Percentiles rank a stretch among this genome's conserved stretches.
Conservation (phyloP, 1,140 invertebrate genomes). For the Planococcus citri region DNA sequence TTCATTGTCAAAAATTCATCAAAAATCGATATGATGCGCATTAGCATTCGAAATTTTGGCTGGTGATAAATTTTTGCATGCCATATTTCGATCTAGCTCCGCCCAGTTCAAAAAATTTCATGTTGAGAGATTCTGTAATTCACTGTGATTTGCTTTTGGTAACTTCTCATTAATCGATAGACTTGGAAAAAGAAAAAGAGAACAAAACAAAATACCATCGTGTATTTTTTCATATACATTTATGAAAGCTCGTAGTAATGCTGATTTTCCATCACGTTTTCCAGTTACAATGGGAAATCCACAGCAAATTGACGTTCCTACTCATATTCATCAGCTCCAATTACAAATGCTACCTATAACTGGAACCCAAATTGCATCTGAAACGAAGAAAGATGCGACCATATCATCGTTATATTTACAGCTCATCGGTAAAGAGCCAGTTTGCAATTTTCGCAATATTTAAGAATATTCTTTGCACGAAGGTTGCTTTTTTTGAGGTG, state of each 20-base stretch:
- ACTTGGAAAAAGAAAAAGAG: too few species aligned
- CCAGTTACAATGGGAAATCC: not conserved
- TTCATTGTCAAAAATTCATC: too few species aligned
- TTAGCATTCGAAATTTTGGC: too few species aligned
- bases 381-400: not conserved
- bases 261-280: constrained; percentile 31
- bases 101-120: too few species aligned
- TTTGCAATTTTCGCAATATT: not conserved
- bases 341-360: not conserved
- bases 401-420: not conserved
- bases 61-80: too few species aligned
- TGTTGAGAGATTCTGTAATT: too few species aligned
- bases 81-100: too few species aligned
- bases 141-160: too few species aligned
- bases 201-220: too few species aligned
- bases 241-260: constrained; percentile 27
- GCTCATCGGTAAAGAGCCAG: not conserved
- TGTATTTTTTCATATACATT: too few species aligned
- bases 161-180: too few species aligned
- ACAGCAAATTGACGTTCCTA: not conserved
- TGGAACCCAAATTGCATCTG: not conserved
- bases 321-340: not conserved
- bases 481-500: constrained; percentile 11
- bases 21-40: too few species aligned
- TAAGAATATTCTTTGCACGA: not conserved